Evolutionary conservation across 2,113 vertebrate genomes (phyloP).

Genomic region (Ctenomys sociabilis): DNA sequence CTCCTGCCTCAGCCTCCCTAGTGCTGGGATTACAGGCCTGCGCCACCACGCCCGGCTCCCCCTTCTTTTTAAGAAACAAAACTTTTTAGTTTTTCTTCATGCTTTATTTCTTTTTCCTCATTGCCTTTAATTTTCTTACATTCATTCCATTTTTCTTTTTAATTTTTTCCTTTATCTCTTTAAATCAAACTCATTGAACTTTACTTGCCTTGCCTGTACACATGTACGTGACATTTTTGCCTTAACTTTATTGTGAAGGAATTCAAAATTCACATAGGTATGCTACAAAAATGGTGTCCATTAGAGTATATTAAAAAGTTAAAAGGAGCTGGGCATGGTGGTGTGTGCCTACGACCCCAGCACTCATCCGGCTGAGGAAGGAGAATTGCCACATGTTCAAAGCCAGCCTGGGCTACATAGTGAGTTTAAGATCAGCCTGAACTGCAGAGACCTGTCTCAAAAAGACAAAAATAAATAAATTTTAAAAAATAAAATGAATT

Average conservation of each 20-base stretch:
- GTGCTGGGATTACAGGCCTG: too few relatives aligned
- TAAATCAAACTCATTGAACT: conserved; percentile 10
- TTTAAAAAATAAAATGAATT: conserved; percentile 34
- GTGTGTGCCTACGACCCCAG: neutral
- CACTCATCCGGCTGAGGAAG: neutral
- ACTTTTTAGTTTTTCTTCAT: neutral
- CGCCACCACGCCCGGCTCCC: too few relatives aligned
- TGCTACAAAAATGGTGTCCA: neutral
- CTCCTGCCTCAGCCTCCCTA: too few relatives aligned
- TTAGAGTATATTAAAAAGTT: neutral
- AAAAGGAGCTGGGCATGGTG: neutral
- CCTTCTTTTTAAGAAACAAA: too few relatives aligned
- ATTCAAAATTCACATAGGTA: neutral
- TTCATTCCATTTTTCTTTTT: neutral
- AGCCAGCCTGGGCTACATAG: neutral
- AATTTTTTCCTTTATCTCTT: conserved; percentile 17
- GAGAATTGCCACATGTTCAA: neutral
- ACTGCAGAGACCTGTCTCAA: neutral
- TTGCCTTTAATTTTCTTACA: neutral
- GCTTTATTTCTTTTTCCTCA: neutral
- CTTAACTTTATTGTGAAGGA: conserved; percentile 9
- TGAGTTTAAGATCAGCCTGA: neutral
- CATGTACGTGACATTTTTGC: neutral
- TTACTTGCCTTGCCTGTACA: neutral
- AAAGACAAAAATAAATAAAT: neutral